These are phyloP conservation scores for Papilio demoleus DNA, from an alignment of 2,888 invertebrate species.

Conservation along the genomic window DNA sequence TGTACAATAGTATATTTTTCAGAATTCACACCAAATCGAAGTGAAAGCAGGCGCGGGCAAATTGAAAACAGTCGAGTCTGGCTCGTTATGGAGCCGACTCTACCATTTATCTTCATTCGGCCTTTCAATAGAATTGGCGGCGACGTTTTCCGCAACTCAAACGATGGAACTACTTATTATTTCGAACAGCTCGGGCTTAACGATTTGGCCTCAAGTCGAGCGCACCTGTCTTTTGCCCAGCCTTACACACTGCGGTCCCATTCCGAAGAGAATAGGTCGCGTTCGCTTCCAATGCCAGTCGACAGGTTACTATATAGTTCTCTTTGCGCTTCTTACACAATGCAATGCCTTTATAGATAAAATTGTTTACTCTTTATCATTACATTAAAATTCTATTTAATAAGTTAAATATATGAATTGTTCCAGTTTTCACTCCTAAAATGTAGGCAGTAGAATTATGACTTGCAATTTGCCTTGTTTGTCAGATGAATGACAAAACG, in stretches of 20 bases:
- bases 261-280: conserved; percentile 34
- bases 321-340: conserved; percentile 9
- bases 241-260: conserved; percentile 30
- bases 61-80: conserved; percentile 80
- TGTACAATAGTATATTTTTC: conserved; percentile 57
- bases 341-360: conserved; percentile 6
- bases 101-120: conserved; percentile 81
- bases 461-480: background rate
- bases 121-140: conserved; percentile 78
- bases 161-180: conserved; percentile 80
- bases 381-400: background rate
- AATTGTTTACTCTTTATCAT: conserved; percentile 7
- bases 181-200: conserved; percentile 76
- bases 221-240: conserved; percentile 62
- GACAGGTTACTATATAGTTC: background rate
- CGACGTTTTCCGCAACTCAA: conserved; percentile 79
- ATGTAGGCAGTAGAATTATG: background rate
- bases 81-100: conserved; percentile 77
- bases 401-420: background rate
- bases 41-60: conserved; percentile 64
- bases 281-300: background rate
- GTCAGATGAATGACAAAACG: background rate
- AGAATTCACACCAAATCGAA: conserved; percentile 73
- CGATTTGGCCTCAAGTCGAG: conserved; percentile 69
- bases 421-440: background rate